Evolutionary conservation across 1,140 invertebrate genomes (phyloP), one percentile per base, ranked within the genome.

Genomic region (Caenorhabditis inopinata): DNA sequence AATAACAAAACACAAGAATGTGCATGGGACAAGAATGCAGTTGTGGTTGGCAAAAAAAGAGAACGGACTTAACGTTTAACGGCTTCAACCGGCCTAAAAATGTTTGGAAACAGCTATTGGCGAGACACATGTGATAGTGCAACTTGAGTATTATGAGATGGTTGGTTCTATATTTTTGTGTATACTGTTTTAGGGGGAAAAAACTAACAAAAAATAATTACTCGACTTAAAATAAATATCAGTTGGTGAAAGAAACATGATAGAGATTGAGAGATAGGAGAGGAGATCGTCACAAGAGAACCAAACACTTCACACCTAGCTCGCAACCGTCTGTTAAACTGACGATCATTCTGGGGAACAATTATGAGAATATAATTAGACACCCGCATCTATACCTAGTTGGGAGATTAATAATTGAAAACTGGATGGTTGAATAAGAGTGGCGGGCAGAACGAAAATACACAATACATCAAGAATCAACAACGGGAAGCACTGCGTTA

Each of bases 131-230:
- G 32, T 68, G 27, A 68, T 68, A 68, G 58, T 14, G 58, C 58
- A 68, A 68, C 58, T 68, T 68, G 58, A 68, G 25, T 68, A 68
- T 68, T 68, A 68, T 68, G 58, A 68, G 38, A 42, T 68, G 58
- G 58, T 68, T 68, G 58, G n/a, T 68, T 68, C 58, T 68, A 68
- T 68, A 68, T 68, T 16, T 32, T 68, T 18, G 58, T 68, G 58
- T 25, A 68, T 68, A 38, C 32, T 68, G 32, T 25, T 53, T 53
- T 25, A 11, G 38, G n/a, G 27, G n/a, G n/a, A 21, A 16, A 58
- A 58, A 32, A 58, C 29, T 12, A 3, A 32, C 7, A 25, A 25
- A 4, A 11, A 38, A 38, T 11, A 12, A 68, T 42, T 42, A 68
- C 32, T 38, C 21, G 58, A 18, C 58, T 14, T n/a, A 21, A 68